Percentiles rank a stretch among this genome's conserved stretches.
phyloP scores from a whole-genome alignment of 2,113 vertebrate species.

The Manacus vitellinus region DNA sequence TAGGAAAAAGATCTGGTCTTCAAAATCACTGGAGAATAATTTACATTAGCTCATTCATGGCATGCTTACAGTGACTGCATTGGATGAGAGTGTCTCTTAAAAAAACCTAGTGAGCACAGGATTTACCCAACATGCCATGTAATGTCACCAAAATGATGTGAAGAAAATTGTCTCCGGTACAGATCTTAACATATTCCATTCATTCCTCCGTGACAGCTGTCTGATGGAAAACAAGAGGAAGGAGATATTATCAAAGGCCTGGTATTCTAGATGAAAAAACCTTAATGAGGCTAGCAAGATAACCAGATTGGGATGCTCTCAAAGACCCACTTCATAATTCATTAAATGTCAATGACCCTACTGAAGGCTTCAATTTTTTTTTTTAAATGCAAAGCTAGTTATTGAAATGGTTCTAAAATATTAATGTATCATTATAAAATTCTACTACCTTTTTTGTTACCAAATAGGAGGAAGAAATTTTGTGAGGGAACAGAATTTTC shows the following conservation, averaged over 20 bases:
- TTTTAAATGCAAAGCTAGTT: neutral
- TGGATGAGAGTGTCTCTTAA: neutral
- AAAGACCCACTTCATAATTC: conserved; percentile 30
- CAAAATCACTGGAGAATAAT: neutral
- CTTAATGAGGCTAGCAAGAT: conserved; percentile 3
- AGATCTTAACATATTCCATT: neutral
- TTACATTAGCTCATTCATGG: neutral
- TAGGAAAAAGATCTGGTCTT: neutral
- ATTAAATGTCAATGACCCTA: neutral
- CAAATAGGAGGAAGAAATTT: neutral
- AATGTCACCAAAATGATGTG: neutral
- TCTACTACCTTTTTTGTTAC: neutral
- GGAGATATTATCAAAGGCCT: conserved; percentile 18
- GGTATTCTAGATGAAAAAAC: neutral
- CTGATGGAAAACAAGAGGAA: neutral
- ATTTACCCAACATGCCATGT: neutral
- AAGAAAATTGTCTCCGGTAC: neutral
- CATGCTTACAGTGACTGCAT: neutral
- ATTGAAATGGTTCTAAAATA: neutral
- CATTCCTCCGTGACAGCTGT: neutral
- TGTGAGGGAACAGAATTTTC: neutral
- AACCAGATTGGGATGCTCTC: neutral
- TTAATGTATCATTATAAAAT: neutral
- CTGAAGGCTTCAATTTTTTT: neutral
- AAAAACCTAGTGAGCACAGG: neutral